Evolutionary conservation across 2,113 vertebrate genomes (phyloP), one percentile per base, ranked within the genome.

Genomic region (Semicossyphus pulcher): DNA sequence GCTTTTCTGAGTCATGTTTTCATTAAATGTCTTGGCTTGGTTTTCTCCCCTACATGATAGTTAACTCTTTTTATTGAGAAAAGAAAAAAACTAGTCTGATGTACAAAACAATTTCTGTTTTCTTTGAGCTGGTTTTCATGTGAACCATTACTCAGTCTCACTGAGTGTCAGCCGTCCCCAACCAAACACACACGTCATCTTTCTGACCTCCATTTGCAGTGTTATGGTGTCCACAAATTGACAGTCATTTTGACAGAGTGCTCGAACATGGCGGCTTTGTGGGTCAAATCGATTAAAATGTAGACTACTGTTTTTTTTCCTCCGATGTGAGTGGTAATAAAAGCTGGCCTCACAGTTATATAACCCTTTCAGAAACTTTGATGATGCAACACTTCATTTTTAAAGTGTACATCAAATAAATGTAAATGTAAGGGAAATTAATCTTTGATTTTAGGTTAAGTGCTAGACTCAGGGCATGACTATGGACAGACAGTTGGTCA

Each of bases 221-320:
- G 61, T 77, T 21, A 49, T 29, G 4, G 23, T 69, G 85, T 41
- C 72, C 56, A 81, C 57, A 25, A 61, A 77, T 78, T 68, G 63
- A 71, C 45, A 49, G 31, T 36, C 51, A 18, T 61, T 76, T 59
- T 67, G 26, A 32, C 48, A 49, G 47, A 72, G 49, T 16, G 34
- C 48, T 71, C 53, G 34, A 53, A 42, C 53, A 32, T 47, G 4
- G 20, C 5, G 32, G 51, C 57, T 72, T 78, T 83, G 37, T 78
- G 54, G 83, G 68, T 65, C 79, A 83, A 83, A 85, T 81, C 48
- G 10, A 77, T 86, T 23, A 25, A 47, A 73, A 51, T 39, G 32
- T 71, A 77, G 16, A 61, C 25, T 26, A 29, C 41, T 51, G 20
- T 62, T 39, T 56, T 42, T 45, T 60, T 45, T 80, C 60, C 28